Evolutionary conservation across 2,797 vertebrate species (phyloP).

Genomic region (Sebastolobus altivelis): DNA sequence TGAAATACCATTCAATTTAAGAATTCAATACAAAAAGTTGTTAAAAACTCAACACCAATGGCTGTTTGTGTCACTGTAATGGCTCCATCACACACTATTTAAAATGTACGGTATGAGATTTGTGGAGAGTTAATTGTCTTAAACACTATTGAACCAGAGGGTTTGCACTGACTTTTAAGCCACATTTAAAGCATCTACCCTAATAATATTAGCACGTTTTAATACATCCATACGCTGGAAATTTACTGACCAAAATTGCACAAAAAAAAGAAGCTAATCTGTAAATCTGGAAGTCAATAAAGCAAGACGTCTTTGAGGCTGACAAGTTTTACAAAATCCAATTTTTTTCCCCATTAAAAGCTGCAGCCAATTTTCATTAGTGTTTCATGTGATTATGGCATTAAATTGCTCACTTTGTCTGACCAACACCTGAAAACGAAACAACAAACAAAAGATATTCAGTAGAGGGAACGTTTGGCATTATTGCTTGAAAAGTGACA

Average conservation of each 20-base stretch:
- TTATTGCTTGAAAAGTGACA: neutral
- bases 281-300: neutral
- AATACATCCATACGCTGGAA: neutral
- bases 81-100: neutral
- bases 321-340: neutral
- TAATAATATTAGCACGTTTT: neutral
- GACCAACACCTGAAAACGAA: neutral
- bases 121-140: neutral
- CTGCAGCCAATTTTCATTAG: neutral
- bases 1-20: neutral
- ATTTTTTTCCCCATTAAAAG: neutral
- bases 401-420: neutral
- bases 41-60: neutral
- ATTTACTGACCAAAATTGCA: neutral
- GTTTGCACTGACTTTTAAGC: neutral
- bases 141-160: neutral
- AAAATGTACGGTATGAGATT: neutral
- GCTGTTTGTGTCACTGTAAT: neutral
- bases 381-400: neutral
- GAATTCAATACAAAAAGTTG: neutral
- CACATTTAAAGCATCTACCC: neutral
- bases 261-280: neutral
- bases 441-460: neutral
- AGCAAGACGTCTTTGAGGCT: neutral
- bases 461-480: neutral